These are phyloP conservation scores for Xylocampa areola DNA, from an alignment of 2,888 invertebrate species.

Conservation along the genomic window DNA sequence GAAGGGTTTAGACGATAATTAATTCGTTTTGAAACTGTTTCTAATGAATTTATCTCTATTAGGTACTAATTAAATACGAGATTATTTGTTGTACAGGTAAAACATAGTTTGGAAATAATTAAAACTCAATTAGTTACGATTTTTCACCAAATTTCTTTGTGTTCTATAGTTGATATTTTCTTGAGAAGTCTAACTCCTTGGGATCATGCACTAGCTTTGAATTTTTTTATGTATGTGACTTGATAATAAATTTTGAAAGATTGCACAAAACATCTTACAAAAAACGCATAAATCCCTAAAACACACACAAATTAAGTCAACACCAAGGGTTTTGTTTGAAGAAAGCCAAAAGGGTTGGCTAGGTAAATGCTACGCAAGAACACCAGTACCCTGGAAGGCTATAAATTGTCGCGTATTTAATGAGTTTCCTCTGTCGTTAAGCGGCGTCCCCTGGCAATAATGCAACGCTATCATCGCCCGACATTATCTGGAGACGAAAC, in stretches of 20 bases:
- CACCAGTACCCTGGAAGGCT: conserved; percentile 70
- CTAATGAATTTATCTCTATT: conserved; percentile 19
- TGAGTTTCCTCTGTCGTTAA: conserved; percentile 86
- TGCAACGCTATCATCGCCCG: conserved; percentile 81
- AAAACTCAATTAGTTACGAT: no score
- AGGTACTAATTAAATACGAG: no score
- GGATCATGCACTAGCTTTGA: no score
- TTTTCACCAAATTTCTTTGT: no score
- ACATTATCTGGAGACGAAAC: conserved; percentile 78
- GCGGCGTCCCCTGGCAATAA: conserved; percentile 79
- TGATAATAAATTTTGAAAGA: no score
- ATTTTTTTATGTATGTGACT: no score
- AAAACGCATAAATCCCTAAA: not conserved
- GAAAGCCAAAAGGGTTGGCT: conserved; percentile 50
- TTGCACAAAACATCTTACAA: conserved; percentile 1
- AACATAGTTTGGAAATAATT: no score
- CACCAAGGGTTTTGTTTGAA: conserved; percentile 11
- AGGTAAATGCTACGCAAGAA: conserved; percentile 51
- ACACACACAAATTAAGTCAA: conserved; percentile 43
- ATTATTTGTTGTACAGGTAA: no score
- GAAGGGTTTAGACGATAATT: conserved; percentile 55
- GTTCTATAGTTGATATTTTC: no score
- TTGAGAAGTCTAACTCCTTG: no score
- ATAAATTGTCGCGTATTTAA: conserved; percentile 86
- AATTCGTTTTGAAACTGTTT: conserved; percentile 48